Evolutionary conservation across 2,888 invertebrate species (phyloP).

Genomic region (Tridacna gigas): DNA sequence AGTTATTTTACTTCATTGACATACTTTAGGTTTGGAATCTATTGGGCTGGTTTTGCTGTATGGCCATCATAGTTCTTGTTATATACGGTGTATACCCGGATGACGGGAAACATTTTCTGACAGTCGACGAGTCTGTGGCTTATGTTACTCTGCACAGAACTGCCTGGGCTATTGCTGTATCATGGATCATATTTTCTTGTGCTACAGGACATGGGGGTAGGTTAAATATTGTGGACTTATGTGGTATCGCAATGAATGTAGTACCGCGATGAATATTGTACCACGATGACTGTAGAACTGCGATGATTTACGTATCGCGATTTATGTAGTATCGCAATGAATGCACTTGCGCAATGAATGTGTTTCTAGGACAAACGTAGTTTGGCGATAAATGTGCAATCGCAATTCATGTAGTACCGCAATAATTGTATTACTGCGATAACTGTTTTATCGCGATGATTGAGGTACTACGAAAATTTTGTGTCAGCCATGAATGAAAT

Average conservation of each 20-base stretch:
- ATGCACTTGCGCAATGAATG: no score
- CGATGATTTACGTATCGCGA: background rate
- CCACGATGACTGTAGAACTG: background rate
- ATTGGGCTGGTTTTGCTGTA: constrained; percentile 6
- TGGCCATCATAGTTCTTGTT: constrained; percentile 2
- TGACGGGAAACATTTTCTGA: constrained; percentile 14
- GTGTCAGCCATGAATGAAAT: no score
- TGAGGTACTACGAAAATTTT: no score
- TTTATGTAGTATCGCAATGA: background rate
- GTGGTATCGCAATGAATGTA: background rate
- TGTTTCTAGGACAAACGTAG: no score
- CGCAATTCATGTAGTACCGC: no score
- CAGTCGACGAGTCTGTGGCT: constrained; percentile 72
- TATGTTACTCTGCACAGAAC: constrained; percentile 85
- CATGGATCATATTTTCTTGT: constrained; percentile 82
- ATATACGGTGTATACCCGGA: constrained; percentile 22
- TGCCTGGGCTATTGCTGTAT: constrained; percentile 86
- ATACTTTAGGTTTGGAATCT: constrained; percentile 12
- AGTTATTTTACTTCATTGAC: background rate
- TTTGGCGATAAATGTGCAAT: no score
- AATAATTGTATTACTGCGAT: no score
- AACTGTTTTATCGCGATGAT: no score
- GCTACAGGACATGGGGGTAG: constrained; percentile 85
- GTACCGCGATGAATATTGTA: background rate
- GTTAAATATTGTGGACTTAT: background rate